A percentile compares a stretch with the other conserved stretches of the same genome.
phyloP scores from a whole-genome alignment of 2,888 invertebrate species.

The Eilema griseolum region DNA sequence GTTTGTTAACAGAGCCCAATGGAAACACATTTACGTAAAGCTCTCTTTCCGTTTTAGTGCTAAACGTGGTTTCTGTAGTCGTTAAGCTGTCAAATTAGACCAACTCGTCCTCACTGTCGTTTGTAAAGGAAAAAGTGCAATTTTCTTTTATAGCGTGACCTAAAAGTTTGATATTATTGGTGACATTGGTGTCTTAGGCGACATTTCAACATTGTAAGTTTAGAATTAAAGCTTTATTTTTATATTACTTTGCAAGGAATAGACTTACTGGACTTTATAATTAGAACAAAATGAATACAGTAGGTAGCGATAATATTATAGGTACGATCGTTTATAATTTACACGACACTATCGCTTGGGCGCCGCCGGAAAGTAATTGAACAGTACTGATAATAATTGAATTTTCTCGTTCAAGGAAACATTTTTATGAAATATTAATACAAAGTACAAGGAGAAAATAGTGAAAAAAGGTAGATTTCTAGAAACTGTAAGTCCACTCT shows the following conservation, averaged over 20 bases:
- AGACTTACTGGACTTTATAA: constrained; percentile 25
- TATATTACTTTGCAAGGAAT: constrained; percentile 13
- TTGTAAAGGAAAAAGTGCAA: constrained; percentile 73
- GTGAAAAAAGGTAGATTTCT: not conserved
- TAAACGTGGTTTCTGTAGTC: constrained; percentile 63
- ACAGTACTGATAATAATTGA: constrained; percentile 53
- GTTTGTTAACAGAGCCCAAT: constrained; percentile 53
- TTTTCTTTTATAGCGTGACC: constrained; percentile 76
- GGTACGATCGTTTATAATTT: constrained; percentile 55
- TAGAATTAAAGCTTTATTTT: constrained; percentile 23
- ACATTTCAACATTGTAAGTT: constrained; percentile 28
- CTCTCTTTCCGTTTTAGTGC: constrained; percentile 59
- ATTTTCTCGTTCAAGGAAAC: constrained; percentile 47
- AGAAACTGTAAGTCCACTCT: not conserved
- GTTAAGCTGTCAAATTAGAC: constrained; percentile 77
- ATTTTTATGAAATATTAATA: constrained; percentile 1
- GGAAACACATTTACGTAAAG: constrained; percentile 54
- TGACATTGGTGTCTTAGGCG: constrained; percentile 44
- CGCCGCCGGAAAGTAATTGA: constrained; percentile 54
- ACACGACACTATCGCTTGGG: constrained; percentile 51
- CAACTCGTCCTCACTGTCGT: constrained; percentile 70
- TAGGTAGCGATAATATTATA: constrained; percentile 41
- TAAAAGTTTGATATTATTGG: constrained; percentile 71
- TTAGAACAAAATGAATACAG: constrained; percentile 38
- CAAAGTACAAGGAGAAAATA: not conserved